Percentiles rank a stretch among this genome's conserved stretches.
These are phyloP conservation scores for Apocheima hispidaria DNA, from an alignment of 2,888 invertebrate genomes.

Conservation along the genomic window DNA sequence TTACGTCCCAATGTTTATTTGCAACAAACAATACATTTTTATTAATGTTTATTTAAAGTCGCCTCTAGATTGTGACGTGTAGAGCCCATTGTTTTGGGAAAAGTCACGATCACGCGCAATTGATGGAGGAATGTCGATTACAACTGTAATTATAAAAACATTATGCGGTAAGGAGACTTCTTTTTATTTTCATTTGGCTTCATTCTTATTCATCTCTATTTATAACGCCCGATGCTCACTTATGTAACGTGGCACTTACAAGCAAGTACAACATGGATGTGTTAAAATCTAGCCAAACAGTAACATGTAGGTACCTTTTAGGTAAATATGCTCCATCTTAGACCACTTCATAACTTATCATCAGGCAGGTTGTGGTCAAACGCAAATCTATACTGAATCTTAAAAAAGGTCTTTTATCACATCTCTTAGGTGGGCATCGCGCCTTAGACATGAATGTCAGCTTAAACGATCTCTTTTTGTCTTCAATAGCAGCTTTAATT, in stretches of 20 bases:
- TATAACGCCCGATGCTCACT: no score
- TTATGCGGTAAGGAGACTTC: slow-evolving; percentile 38
- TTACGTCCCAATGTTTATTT: slow-evolving; percentile 42
- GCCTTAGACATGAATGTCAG: slow-evolving; percentile 4
- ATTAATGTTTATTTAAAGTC: slow-evolving; percentile 69
- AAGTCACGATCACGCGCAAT: slow-evolving; percentile 77
- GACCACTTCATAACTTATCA: no score
- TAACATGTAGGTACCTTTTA: no score
- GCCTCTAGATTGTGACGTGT: slow-evolving; percentile 62
- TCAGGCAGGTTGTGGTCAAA: no score
- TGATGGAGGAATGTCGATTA: slow-evolving; percentile 63
- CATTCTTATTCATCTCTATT: no score
- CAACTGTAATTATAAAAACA: slow-evolving; percentile 66
- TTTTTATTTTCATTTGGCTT: slow-evolving; percentile 20
- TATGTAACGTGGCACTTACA: no score
- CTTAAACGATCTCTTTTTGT: background rate
- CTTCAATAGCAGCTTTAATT: background rate
- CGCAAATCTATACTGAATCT: no score
- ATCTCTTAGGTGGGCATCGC: background rate
- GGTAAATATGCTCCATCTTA: no score
- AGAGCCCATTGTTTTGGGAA: slow-evolving; percentile 79
- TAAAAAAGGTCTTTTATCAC: no score
- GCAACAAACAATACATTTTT: slow-evolving; percentile 57
- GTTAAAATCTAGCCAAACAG: no score
- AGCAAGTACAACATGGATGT: no score